These are phyloP conservation scores for Gastracanthus pulcherrimus DNA, from an alignment of 2,888 invertebrate species.

Conservation along the genomic window DNA sequence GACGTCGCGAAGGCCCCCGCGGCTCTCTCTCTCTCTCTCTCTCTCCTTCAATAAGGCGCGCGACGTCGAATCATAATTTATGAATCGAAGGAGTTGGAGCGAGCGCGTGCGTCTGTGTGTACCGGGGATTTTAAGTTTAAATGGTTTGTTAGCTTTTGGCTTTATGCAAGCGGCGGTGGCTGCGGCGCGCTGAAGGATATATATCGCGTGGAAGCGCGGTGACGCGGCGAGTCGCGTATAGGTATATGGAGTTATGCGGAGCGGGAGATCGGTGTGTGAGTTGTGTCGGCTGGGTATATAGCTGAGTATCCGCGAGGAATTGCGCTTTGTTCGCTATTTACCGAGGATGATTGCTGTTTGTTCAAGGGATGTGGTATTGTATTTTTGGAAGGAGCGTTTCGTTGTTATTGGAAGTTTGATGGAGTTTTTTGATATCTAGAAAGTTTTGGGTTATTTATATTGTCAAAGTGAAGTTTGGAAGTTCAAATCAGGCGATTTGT, in stretches of 20 bases:
- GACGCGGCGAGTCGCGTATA: background rate
- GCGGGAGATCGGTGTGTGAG: too few species aligned
- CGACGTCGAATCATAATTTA: constrained; percentile 57
- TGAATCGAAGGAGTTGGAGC: constrained; percentile 43
- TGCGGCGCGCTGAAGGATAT: constrained; percentile 9
- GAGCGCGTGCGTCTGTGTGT: background rate
- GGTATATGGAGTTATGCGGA: too few species aligned
- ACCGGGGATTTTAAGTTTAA: constrained; percentile 51
- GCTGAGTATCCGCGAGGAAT: constrained; percentile 9
- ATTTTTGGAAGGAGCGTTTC: constrained; percentile 5
- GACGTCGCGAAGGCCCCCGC: constrained; percentile 35
- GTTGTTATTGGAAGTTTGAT: background rate
- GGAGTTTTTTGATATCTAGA: too few species aligned
- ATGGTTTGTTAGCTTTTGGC: constrained; percentile 48
- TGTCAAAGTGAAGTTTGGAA: too few species aligned
- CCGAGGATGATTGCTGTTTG: constrained; percentile 49
- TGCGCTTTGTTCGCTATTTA: constrained; percentile 27
- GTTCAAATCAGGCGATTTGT: too few species aligned
- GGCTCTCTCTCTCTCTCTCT: constrained; percentile 1
- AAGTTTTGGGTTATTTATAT: too few species aligned
- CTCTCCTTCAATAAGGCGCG: constrained; percentile 40
- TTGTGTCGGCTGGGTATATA: background rate
- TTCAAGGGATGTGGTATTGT: constrained; percentile 1
- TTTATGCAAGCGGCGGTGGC: constrained; percentile 34
- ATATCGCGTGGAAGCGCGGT: background rate